These are phyloP conservation scores for Danio choprae DNA, from an alignment of 2,797 vertebrate genomes.

Conservation along the genomic window DNA sequence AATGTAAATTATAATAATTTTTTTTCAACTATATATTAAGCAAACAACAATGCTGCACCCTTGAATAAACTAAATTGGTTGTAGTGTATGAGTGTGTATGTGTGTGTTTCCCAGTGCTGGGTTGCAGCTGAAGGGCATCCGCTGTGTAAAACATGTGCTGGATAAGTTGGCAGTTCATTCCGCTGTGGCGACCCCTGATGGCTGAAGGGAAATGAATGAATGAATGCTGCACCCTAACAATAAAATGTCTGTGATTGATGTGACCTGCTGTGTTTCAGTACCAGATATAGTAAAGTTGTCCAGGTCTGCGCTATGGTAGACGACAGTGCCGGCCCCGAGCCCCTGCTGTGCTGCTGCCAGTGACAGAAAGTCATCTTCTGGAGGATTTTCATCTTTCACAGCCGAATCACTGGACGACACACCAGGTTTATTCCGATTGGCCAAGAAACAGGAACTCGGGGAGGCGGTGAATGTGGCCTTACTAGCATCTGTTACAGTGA, in stretches of 20 bases:
- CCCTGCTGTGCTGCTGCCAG: slow-evolving; percentile 78
- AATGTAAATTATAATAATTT: no score
- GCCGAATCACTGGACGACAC: slow-evolving; percentile 76
- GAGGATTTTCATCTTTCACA: slow-evolving; percentile 90
- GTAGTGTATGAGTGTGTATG: no score
- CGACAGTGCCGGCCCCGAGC: slow-evolving; percentile 70
- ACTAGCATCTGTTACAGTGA: slow-evolving; percentile 86
- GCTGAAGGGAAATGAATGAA: no score
- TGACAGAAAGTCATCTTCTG: slow-evolving; percentile 81
- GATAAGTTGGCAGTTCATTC: no score
- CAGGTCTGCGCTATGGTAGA: slow-evolving; percentile 77
- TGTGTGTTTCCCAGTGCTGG: no score
- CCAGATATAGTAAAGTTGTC: slow-evolving; percentile 82
- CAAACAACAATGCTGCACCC: no score
- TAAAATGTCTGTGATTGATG: background rate
- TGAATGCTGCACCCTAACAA: no score
- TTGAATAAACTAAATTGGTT: no score
- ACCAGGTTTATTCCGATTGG: slow-evolving; percentile 89
- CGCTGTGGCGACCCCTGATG: no score
- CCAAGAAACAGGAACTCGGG: slow-evolving; percentile 96
- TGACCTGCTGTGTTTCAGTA: slow-evolving; percentile 62
- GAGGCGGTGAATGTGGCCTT: slow-evolving; percentile 96
- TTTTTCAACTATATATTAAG: no score
- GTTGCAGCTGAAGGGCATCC: no score
- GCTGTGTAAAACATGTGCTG: no score